Base-by-base conservation (phyloP, 1,140 invertebrate genomes). In the Platyura marginata region DNA sequence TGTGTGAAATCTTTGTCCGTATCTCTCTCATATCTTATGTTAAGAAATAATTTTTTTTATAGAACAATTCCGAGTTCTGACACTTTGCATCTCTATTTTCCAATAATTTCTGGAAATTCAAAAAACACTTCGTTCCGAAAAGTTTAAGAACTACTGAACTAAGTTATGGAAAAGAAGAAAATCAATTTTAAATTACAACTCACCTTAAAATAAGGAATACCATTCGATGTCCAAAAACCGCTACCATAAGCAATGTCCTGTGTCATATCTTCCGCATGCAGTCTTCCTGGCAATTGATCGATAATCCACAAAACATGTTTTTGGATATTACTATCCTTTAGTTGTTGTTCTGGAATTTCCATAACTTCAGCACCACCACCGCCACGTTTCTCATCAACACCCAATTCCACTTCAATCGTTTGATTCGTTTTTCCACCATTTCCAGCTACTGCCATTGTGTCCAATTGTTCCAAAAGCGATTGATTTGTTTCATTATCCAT, bases 201-300 rank as follows among this genome's bases (percentile, higher is more conserved):
- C 47, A 79, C 72, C 42, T 71, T 57, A 55, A 78, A 82, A 52
- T 77, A 79, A 25, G 88, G 81, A 46, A 79, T 63, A 49, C 91
- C 91, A 52, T 83, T 84, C 40, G 75, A 80, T 40, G 81, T 70
- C 74, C 85, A 81, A 49, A 81, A 89, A 1, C 71, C 67, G 21
- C 72, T 63, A 2, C 68, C 44, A 2, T 19, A 35, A 4, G 57
- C 53, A 19, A 94, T 69, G 0, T 69, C 57, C 37, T 74, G 59
- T 0, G 85, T 82, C 21, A 80, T 62, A 62, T 94, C 87, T 21
- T 66, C 65, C 3, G 67, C 64, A 23, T 70, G 65, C 11, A 74
- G 68, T 3, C 71, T 62, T 18, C 74, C 78, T 25, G 86, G 83
- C 20, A 89, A 65, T 59, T 95, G 90, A 60, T 95, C 90, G 2